These are phyloP conservation scores for Amphipoea lucens DNA, from an alignment of 2,888 invertebrate species.

Conservation along the genomic window DNA sequence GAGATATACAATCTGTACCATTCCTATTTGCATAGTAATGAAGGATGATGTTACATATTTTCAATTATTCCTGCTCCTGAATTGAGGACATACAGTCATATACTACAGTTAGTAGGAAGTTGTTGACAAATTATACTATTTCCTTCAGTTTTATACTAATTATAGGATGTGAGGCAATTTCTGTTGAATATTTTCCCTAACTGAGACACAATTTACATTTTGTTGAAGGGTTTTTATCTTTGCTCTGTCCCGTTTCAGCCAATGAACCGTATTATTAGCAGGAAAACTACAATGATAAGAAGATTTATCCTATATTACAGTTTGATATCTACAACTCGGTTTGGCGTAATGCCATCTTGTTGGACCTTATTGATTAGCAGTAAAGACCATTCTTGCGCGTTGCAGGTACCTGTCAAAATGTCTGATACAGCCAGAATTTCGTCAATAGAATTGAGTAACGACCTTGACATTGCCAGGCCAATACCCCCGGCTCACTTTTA, in stretches of 20 bases:
- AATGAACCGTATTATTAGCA: constrained; percentile 38
- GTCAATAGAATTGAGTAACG: constrained; percentile 65
- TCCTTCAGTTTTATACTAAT: constrained; percentile 28
- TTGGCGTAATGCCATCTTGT: constrained; percentile 50
- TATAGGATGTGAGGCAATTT: constrained; percentile 29
- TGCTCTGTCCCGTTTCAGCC: constrained; percentile 21
- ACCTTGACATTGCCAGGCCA: constrained; percentile 85
- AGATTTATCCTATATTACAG: constrained; percentile 44
- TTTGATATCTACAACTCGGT: constrained; percentile 38
- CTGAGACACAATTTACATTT: not conserved
- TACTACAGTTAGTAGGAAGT: constrained; percentile 34
- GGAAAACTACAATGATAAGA: constrained; percentile 63
- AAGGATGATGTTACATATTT: constrained; percentile 1
- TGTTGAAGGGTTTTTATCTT: constrained; percentile 10
- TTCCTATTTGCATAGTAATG: constrained; percentile 10
- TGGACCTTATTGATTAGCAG: constrained; percentile 54
- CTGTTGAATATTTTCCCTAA: constrained; percentile 44
- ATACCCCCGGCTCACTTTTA: constrained; percentile 73
- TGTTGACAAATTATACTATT: constrained; percentile 18
- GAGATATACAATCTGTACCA: not conserved
- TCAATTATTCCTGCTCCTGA: constrained; percentile 11
- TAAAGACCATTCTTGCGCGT: constrained; percentile 62
- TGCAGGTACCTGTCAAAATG: constrained; percentile 53
- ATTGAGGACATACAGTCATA: constrained; percentile 24
- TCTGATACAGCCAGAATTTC: constrained; percentile 65